A percentile compares a stretch with the other conserved stretches of the same genome.
Evolutionary conservation across 2,797 vertebrate species (phyloP).

Genomic region (Brachyrhaphis roseni): DNA sequence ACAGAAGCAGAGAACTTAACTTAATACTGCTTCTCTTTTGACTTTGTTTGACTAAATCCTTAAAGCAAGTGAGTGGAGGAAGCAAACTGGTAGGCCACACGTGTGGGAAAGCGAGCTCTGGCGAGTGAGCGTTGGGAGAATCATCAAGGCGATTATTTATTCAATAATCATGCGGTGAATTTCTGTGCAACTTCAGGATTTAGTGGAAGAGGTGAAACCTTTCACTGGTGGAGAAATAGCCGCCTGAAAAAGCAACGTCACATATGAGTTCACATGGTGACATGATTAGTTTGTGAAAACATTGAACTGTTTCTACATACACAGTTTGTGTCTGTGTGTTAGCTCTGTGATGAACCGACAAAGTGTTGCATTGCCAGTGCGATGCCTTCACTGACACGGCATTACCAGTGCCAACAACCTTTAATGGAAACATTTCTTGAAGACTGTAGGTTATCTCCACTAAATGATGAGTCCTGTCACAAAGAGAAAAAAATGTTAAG

Average conservation of each 20-base stretch:
- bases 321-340: not conserved
- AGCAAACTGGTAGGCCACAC: constrained; percentile 39
- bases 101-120: constrained; percentile 28
- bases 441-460: not conserved
- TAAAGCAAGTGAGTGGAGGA: constrained; percentile 5
- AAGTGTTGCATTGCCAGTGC: too few relatives aligned
- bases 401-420: too few relatives aligned
- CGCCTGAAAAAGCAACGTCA: not conserved
- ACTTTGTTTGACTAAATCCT: constrained; percentile 5
- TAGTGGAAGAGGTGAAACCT: not conserved
- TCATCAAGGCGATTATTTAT: constrained; percentile 33
- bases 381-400: too few relatives aligned
- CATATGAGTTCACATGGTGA: not conserved
- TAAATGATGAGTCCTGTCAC: not conserved
- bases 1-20: not conserved
- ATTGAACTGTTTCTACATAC: not conserved
- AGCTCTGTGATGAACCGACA: too few relatives aligned
- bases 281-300: not conserved
- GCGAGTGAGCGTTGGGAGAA: constrained; percentile 15
- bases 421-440: not conserved
- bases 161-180: constrained; percentile 33
- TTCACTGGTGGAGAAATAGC: not conserved
- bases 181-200: constrained; percentile 4
- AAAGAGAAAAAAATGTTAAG: not conserved
- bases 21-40: not conserved